Evolutionary conservation across 2,797 vertebrate genomes (phyloP), one percentile per base, ranked within the genome.

Genomic region (Scolopax bukidnonensis): DNA sequence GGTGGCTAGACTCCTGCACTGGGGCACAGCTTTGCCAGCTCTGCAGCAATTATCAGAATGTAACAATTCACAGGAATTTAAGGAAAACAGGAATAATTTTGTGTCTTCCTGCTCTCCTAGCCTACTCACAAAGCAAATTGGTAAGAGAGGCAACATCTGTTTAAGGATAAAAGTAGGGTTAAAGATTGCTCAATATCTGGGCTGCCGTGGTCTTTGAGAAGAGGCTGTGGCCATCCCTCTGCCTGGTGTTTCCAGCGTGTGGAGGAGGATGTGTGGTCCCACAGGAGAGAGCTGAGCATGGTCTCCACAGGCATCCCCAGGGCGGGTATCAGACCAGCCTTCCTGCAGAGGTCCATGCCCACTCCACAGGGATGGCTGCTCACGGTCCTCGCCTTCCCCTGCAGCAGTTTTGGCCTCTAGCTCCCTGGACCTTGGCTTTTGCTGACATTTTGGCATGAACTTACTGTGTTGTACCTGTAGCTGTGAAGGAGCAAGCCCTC

Each of bases 311-410:
- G 25, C 11, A 69, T 57, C 6, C 18, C 17, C 33, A 7, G 0
- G 2, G 12, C 20, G 28, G 43, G 30, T 45, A 30, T 60, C 16
- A 3, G 59, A 47, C 28, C 30, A 65, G 18, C 32, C 40, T 41
- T 61, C 7, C 33, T 12, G 6, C 2, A 41, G 33, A 65, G 11
- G 15, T 76, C n/a, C 2, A 1, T 38, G 32, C 20, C 10, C 0
- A 0, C n/a, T 36, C 10, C 27, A 11, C 16, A 89, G 33, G 10
- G 28, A 45, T 74, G 47, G 25, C 17, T 78, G 65, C 38, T 77
- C 4, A 4, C 8, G 6, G 7, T 20, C 10, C 11, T 4, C 2
- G 4, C 48, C 28, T 43, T 5, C 16, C 7, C 9, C n/a, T 25
- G 28, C 40, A n/a, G 51, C 24, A 9, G 16, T 68, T 86, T 41